A percentile compares a stretch with the other conserved stretches of the same genome.
These are phyloP conservation scores for Barnardius zonarius DNA, from an alignment of 2,113 vertebrate species.

Conservation along the genomic window DNA sequence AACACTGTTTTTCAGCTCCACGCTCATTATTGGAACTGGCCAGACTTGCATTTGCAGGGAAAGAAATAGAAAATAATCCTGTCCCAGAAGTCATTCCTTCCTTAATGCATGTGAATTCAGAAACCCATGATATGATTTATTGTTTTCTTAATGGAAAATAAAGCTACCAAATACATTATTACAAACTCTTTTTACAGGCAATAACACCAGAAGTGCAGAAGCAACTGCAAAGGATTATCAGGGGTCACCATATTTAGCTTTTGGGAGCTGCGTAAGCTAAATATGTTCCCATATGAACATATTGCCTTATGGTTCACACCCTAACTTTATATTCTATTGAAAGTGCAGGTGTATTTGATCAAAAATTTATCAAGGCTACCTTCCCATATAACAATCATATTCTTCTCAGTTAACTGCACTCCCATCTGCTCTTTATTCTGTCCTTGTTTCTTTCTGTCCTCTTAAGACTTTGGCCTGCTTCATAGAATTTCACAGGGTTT, in stretches of 20 bases:
- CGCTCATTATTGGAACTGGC: not conserved
- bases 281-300: not conserved
- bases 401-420: not conserved
- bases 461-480: not conserved
- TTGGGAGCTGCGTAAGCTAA: not conserved
- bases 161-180: not conserved
- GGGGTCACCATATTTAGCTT: not conserved
- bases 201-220: not conserved
- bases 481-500: not conserved
- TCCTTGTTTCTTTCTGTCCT: not conserved
- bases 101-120: not conserved
- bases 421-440: conserved; percentile 33
- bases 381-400: not conserved
- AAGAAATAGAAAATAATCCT: not conserved
- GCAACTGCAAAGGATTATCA: not conserved
- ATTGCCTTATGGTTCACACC: not conserved
- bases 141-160: not conserved
- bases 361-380: not conserved
- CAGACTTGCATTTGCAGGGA: not conserved
- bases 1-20: not conserved
- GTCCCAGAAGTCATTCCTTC: not conserved
- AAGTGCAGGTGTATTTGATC: not conserved
- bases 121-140: not conserved
- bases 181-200: not conserved
- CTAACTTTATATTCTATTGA: not conserved